phyloP scores from a whole-genome alignment of 2,888 invertebrate species.

The Pachycephus smyrnensis region DNA sequence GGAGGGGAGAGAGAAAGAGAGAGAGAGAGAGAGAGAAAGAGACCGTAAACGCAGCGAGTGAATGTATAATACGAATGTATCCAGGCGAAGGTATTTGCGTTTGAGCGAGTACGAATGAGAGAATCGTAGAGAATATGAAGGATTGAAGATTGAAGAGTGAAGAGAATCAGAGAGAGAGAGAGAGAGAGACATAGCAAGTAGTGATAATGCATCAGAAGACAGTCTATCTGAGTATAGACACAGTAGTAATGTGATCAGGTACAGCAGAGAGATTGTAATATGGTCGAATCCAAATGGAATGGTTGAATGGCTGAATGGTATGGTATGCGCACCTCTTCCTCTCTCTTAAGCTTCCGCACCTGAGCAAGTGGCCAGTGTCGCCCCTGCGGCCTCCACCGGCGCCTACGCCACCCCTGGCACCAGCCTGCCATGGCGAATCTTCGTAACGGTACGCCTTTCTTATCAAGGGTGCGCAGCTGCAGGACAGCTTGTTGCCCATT shows the following conservation, averaged over 20 bases:
- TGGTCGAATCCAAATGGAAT: conserved; percentile 47
- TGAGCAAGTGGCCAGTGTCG: conserved; percentile 74
- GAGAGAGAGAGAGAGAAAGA: background rate
- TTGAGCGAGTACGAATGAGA: background rate
- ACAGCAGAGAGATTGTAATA: conserved; percentile 31
- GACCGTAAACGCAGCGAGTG: background rate
- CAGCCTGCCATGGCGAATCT: conserved; percentile 94
- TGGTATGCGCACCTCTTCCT: conserved; percentile 67
- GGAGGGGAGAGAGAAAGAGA: conserved; percentile 11
- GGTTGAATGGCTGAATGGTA: conserved; percentile 55
- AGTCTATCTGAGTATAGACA: conserved; percentile 6
- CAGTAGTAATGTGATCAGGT: conserved; percentile 23
- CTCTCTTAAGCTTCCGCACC: conserved; percentile 74
- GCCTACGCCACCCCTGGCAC: conserved; percentile 50
- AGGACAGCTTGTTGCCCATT: conserved; percentile 98
- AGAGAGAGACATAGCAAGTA: conserved; percentile 12
- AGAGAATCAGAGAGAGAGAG: conserved; percentile 8
- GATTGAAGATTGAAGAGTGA: background rate
- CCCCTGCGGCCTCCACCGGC: conserved; percentile 61
- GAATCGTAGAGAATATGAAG: background rate
- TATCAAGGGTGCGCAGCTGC: conserved; percentile 96
- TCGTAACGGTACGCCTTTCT: conserved; percentile 97
- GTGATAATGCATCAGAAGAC: conserved; percentile 13
- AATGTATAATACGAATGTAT: background rate
- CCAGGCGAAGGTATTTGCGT: no score